Evolutionary conservation across 2,113 vertebrate genomes (phyloP).

Genomic region (Xerus inauris): DNA sequence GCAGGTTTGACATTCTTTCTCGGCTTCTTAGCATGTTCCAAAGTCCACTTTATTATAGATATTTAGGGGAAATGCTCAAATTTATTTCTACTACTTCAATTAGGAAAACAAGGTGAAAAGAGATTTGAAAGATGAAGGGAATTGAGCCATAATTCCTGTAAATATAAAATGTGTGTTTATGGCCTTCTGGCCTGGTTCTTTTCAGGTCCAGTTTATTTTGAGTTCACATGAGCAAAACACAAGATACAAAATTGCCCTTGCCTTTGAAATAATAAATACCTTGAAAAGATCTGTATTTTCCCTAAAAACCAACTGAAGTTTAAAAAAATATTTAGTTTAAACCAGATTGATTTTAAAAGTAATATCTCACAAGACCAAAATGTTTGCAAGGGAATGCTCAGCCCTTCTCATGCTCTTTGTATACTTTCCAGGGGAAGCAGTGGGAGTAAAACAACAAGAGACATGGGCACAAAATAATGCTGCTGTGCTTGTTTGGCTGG

Average conservation of each 20-base stretch:
- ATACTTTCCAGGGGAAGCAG: neutral
- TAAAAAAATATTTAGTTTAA: constrained; percentile 72
- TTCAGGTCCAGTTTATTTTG: constrained; percentile 60
- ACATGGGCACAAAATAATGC: neutral
- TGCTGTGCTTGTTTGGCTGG: neutral
- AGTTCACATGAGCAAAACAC: constrained; percentile 61
- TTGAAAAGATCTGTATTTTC: constrained; percentile 59
- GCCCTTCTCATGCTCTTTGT: neutral
- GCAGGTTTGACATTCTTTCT: neutral
- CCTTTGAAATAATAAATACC: constrained; percentile 75
- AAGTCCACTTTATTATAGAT: neutral
- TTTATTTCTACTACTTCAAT: neutral
- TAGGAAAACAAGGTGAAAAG: constrained; percentile 59
- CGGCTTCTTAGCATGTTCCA: neutral
- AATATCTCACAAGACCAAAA: constrained; percentile 59
- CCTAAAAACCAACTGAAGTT: constrained; percentile 63
- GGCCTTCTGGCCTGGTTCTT: constrained; percentile 62
- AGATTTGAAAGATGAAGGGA: constrained; percentile 60
- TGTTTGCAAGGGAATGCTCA: neutral
- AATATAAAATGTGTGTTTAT: constrained; percentile 58
- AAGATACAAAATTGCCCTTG: constrained; percentile 65
- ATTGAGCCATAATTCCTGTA: constrained; percentile 26
- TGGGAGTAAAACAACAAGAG: neutral
- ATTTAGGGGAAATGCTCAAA: neutral
- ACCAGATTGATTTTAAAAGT: constrained; percentile 71